Conservation (phyloP, 1,140 invertebrate species). For the Vanessa tameamea region DNA sequence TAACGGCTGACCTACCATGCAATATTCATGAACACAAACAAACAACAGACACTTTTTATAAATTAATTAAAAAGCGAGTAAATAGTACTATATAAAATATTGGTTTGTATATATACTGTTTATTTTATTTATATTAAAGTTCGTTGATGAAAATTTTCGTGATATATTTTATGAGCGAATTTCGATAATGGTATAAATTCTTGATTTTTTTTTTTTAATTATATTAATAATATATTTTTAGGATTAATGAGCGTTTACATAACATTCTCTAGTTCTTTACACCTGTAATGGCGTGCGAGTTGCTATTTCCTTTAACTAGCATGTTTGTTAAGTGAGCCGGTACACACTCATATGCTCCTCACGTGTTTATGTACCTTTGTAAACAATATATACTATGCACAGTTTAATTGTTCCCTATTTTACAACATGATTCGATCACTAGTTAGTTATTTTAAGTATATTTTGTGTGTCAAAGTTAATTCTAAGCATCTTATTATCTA, state of each 20-base stretch:
- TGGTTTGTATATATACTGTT: too few species aligned
- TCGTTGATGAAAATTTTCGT: too few species aligned
- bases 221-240: too few species aligned
- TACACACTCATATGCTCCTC: background rate
- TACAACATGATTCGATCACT: background rate
- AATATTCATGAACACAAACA: constrained; percentile 1
- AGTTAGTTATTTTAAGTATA: background rate
- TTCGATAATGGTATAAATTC: too few species aligned
- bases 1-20: background rate
- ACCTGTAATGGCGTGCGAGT: constrained; percentile 1
- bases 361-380: constrained; percentile 5
- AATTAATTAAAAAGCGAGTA: background rate
- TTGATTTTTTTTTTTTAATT: too few species aligned
- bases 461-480: too few species aligned
- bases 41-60: background rate
- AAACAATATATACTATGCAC: background rate
- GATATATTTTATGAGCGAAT: too few species aligned
- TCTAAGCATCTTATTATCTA: too few species aligned
- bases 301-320: constrained; percentile 8
- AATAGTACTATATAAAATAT: too few species aligned
- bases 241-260: too few species aligned
- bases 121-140: too few species aligned
- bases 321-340: constrained; percentile 15
- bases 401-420: background rate
- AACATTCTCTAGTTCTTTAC: background rate